These are phyloP conservation scores for Spilosoma lubricipeda DNA, from an alignment of 2,888 invertebrate genomes.

Conservation along the genomic window DNA sequence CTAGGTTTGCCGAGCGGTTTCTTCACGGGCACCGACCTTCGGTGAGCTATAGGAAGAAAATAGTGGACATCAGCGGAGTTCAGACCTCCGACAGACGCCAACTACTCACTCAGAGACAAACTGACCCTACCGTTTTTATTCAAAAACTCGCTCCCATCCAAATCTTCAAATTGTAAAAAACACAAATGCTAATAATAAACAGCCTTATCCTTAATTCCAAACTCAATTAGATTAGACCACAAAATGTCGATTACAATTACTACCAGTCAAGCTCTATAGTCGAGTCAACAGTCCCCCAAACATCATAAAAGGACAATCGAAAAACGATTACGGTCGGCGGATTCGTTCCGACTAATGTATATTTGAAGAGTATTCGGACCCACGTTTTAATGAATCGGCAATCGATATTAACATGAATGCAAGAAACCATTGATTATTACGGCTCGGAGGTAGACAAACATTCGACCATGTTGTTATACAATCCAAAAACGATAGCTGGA, in stretches of 20 bases:
- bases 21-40: conserved; percentile 90
- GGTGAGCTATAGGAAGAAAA: conserved; percentile 69
- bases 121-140: conserved; percentile 17
- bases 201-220: conserved; percentile 9
- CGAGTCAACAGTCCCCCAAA: conserved; percentile 60
- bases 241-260: conserved; percentile 44
- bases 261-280: conserved; percentile 29
- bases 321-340: conserved; percentile 70
- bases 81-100: conserved; percentile 43
- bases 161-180: background rate
- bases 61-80: conserved; percentile 56
- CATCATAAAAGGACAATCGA: conserved; percentile 66
- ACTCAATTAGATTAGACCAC: conserved; percentile 28
- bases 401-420: conserved; percentile 71
- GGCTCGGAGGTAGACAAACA: conserved; percentile 49
- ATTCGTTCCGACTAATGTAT: conserved; percentile 69
- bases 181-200: background rate
- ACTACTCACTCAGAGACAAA: conserved; percentile 55
- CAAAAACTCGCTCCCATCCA: background rate
- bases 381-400: conserved; percentile 63
- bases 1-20: conserved; percentile 93
- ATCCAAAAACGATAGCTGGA: conserved; percentile 35
- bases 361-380: conserved; percentile 69
- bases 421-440: conserved; percentile 64
- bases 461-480: conserved; percentile 46